These are phyloP conservation scores for Melopsittacus undulatus DNA, from an alignment of 2,797 vertebrate species.

Conservation along the genomic window DNA sequence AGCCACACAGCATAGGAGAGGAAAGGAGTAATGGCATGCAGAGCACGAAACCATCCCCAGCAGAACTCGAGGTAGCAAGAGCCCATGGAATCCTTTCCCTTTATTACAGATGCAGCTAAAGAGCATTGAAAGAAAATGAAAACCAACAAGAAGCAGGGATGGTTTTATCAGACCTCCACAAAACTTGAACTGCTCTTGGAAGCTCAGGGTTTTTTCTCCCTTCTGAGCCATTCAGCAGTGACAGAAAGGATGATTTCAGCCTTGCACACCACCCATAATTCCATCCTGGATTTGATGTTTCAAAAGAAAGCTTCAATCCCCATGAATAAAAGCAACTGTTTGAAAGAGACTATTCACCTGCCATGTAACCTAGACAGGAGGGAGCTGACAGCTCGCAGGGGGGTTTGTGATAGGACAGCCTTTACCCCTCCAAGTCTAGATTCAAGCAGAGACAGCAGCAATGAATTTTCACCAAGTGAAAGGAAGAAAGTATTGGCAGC, in stretches of 20 bases:
- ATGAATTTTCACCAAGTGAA: background rate
- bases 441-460: background rate
- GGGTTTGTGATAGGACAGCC: background rate
- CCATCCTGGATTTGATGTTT: background rate
- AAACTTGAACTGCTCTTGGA: background rate
- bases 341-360: constrained; percentile 40
- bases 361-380: background rate
- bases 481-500: background rate
- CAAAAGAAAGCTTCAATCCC: background rate
- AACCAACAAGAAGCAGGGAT: background rate
- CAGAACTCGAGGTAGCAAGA: background rate
- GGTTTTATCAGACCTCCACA: constrained; percentile 13
- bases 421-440: background rate
- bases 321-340: background rate
- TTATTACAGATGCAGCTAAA: background rate
- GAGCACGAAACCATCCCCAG: background rate
- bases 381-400: background rate
- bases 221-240: background rate
- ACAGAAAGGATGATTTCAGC: background rate
- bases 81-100: background rate
- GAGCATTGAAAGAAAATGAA: background rate
- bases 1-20: background rate
- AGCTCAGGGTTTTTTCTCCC: rapidly evolving
- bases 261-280: background rate
- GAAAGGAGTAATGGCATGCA: background rate